Conservation (phyloP, 2,113 vertebrate genomes). For the Ophthalmotilapia sp. region DNA sequence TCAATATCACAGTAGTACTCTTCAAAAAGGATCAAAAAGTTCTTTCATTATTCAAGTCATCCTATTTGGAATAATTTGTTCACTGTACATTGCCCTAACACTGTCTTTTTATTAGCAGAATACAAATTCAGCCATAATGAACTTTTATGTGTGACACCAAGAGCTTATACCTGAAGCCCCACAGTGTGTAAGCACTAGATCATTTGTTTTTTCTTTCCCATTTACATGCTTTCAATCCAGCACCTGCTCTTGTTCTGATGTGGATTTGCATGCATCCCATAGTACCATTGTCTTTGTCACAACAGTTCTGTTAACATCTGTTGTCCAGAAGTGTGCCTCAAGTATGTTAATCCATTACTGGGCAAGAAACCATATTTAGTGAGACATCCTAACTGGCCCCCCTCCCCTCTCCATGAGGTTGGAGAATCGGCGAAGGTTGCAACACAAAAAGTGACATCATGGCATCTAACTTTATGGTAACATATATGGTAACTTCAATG, state of each 20-base stretch:
- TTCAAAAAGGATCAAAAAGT: neutral
- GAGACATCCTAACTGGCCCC: neutral
- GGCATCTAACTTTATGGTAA: neutral
- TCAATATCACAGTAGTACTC: neutral
- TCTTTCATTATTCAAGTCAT: neutral
- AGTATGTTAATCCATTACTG: neutral
- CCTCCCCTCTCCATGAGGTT: neutral
- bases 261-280: neutral
- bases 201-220: neutral
- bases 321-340: neutral
- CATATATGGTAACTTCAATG: neutral
- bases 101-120: neutral
- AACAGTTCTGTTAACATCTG: neutral
- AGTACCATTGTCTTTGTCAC: neutral
- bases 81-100: neutral
- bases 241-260: neutral
- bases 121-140: neutral
- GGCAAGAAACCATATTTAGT: neutral
- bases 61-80: neutral
- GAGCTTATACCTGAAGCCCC: neutral
- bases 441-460: neutral
- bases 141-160: neutral
- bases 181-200: neutral
- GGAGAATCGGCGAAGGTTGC: neutral
- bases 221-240: neutral